Conservation (phyloP, 2,113 vertebrate genomes). For the Mustela lutreola region DNA sequence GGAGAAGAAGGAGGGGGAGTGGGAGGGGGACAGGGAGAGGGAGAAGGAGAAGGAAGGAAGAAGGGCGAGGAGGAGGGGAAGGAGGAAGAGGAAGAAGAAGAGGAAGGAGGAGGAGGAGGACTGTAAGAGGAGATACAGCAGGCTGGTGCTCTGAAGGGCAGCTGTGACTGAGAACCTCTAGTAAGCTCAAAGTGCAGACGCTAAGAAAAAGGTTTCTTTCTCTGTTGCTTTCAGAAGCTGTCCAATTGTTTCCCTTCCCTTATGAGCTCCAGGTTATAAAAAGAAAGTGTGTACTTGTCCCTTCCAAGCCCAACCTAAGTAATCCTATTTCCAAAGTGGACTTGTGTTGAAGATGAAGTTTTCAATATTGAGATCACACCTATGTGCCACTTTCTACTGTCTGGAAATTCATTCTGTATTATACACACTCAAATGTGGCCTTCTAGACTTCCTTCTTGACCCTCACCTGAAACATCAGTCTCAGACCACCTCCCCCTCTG, state of each 20-base stretch:
- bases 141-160: conserved; percentile 34
- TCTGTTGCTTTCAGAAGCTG: conserved; percentile 76
- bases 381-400: conserved; percentile 86
- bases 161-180: conserved; percentile 55
- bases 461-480: not conserved
- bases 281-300: conserved; percentile 77
- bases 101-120: not conserved
- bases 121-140: not conserved
- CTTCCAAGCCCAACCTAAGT: conserved; percentile 74
- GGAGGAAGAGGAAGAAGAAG: not conserved
- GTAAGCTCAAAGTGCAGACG: conserved; percentile 23
- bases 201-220: conserved; percentile 66
- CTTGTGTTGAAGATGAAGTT: conserved; percentile 88
- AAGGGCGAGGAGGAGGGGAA: no score
- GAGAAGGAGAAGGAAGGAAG: not conserved
- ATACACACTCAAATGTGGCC: conserved; percentile 84
- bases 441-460: conserved; percentile 69
- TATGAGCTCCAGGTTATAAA: conserved; percentile 20
- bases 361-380: conserved; percentile 85
- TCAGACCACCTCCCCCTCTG: not conserved
- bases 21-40: not conserved
- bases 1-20: not conserved
- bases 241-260: conserved; percentile 77
- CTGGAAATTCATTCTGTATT: conserved; percentile 89
- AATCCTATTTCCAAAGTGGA: conserved; percentile 82